phyloP scores from a whole-genome alignment of 2,888 invertebrate species.

The Trissoscelio sp. region DNA sequence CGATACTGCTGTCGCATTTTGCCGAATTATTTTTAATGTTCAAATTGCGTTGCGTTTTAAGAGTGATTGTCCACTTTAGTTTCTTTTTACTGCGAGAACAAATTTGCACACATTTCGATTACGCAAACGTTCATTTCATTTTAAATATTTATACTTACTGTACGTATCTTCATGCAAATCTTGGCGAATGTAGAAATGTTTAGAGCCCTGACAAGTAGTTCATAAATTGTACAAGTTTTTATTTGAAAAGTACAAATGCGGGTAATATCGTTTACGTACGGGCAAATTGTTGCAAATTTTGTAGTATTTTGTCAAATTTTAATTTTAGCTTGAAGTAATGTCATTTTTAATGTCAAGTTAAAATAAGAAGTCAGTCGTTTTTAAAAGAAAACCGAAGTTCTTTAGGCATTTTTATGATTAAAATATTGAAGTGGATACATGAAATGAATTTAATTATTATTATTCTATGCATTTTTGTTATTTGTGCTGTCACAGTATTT shows the following conservation, averaged over 20 bases:
- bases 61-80: not conserved
- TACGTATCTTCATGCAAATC: conserved; percentile 15
- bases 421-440: no score
- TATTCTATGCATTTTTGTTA: no score
- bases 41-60: not conserved
- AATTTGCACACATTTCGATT: no score
- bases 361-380: no score
- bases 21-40: conserved; percentile 5
- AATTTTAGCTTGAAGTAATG: no score
- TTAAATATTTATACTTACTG: not conserved
- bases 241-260: conserved; percentile 5
- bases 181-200: not conserved
- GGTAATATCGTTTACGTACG: not conserved
- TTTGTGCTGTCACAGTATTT: no score
- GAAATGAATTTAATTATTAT: no score
- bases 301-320: no score
- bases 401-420: no score
- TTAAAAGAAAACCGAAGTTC: no score
- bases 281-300: not conserved
- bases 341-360: no score
- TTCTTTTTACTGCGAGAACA: not conserved
- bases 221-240: conserved; percentile 1
- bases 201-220: not conserved
- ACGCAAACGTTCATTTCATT: no score
- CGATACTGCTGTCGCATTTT: not conserved